A percentile compares a stretch with the other conserved stretches of the same genome.
These are phyloP conservation scores for Heliocidaris tuberculata DNA, from an alignment of 35 echinoderm and acorn worm species.

Conservation along the genomic window DNA sequence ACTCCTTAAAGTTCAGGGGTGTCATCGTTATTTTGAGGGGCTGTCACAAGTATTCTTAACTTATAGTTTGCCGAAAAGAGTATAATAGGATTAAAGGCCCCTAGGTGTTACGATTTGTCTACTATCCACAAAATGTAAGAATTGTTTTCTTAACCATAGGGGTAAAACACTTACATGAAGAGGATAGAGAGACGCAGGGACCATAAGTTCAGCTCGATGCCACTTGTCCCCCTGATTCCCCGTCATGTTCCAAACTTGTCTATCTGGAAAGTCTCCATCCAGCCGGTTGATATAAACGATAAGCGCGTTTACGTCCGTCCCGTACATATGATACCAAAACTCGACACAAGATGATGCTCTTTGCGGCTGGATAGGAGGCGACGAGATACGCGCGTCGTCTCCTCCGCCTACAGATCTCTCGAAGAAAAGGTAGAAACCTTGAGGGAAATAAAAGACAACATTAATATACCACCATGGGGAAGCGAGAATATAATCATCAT, in stretches of 20 bases:
- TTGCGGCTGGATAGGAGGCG: conserved; percentile 54
- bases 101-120: too few relatives aligned
- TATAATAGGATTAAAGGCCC: too few relatives aligned
- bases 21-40: too few relatives aligned
- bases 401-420: neutral
- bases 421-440: conserved; percentile 57
- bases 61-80: too few relatives aligned
- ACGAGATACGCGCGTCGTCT: conserved; percentile 56
- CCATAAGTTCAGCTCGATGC: conserved; percentile 62
- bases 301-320: conserved; percentile 64
- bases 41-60: too few relatives aligned
- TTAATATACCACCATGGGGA: neutral
- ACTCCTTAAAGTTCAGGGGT: neutral
- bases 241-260: conserved; percentile 51
- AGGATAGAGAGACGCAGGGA: neutral
- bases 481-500: neutral
- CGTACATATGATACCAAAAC: conserved; percentile 98
- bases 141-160: neutral
- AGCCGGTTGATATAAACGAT: conserved; percentile 64
- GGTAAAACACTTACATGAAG: conserved; percentile 51
- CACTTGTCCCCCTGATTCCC: conserved; percentile 71
- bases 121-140: neutral
- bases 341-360: conserved; percentile 62
- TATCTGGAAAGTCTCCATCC: neutral
- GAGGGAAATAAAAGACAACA: neutral